Percentiles rank a stretch among this genome's conserved stretches.
Conservation (phyloP, 2,888 invertebrate genomes). For the Halocaridina rubra region DNA sequence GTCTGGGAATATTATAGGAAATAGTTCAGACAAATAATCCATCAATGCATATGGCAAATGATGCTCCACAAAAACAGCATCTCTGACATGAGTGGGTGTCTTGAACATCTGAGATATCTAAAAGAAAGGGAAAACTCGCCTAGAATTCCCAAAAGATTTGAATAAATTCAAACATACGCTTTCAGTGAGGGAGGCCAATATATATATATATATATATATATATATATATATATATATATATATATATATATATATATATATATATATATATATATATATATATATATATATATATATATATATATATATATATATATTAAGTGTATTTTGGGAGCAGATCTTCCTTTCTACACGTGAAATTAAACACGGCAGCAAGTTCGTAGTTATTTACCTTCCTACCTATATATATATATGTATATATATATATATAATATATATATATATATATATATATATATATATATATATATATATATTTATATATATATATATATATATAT, state of each 20-base stretch:
- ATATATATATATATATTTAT: too few relatives aligned
- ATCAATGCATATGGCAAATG: too few relatives aligned
- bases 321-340: neutral
- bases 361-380: neutral
- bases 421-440: neutral
- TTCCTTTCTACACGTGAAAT: neutral
- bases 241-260: neutral
- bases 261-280: constrained; percentile 7
- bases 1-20: too few relatives aligned
- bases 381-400: neutral
- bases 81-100: neutral
- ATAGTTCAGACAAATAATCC: too few relatives aligned
- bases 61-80: too few relatives aligned
- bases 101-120: neutral
- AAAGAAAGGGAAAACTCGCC: neutral
- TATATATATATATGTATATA: neutral
- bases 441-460: neutral
- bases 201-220: neutral
- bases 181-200: too few relatives aligned
- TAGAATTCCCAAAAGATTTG: too few relatives aligned
- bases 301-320: neutral
- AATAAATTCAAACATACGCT: neutral
- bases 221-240: neutral
- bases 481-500: too few relatives aligned
- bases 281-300: neutral